Evolutionary conservation across 2,113 vertebrate species (phyloP).

Genomic region (Morone chrysops): DNA sequence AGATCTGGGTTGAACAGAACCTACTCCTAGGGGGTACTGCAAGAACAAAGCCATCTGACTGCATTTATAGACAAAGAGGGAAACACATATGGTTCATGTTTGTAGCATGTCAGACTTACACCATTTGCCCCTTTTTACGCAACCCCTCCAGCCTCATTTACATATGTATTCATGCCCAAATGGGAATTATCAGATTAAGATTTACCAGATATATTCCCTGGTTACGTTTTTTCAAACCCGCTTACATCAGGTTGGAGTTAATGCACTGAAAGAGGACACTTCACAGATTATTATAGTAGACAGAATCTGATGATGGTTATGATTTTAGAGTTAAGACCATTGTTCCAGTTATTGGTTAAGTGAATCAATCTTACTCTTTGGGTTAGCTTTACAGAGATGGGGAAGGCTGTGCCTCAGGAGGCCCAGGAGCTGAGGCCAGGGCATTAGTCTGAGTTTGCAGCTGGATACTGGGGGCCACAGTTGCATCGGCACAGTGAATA

Average conservation of each 20-base stretch:
- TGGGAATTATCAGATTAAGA: conserved; percentile 76
- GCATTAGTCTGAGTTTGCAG: conserved; percentile 62
- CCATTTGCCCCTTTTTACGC: conserved; percentile 55
- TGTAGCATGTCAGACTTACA: conserved; percentile 76
- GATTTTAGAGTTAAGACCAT: conserved; percentile 60
- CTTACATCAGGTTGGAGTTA: conserved; percentile 66
- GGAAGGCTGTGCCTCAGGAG: conserved; percentile 50
- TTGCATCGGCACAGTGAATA: conserved; percentile 76
- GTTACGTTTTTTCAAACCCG: conserved; percentile 46
- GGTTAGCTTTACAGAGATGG: conserved; percentile 42
- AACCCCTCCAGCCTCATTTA: conserved; percentile 69
- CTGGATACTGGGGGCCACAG: conserved; percentile 58
- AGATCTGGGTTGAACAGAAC: conserved; percentile 64
- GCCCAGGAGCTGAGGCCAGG: conserved; percentile 41
- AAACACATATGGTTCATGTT: conserved; percentile 82
- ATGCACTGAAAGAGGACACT: conserved; percentile 59
- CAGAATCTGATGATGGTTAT: conserved; percentile 61
- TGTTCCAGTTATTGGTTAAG: conserved; percentile 63
- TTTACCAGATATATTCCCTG: conserved; percentile 66
- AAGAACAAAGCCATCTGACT: conserved; percentile 81
- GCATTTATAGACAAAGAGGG: conserved; percentile 77
- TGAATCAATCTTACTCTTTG: conserved; percentile 52
- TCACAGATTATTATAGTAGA: conserved; percentile 53
- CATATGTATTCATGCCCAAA: conserved; percentile 74
- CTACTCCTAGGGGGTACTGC: conserved; percentile 71